A percentile compares a stretch with the other conserved stretches of the same genome.
Evolutionary conservation across 37 sponge, comb jelly and placozoan species (phyloP).

Genomic region (Spongia lamella): DNA sequence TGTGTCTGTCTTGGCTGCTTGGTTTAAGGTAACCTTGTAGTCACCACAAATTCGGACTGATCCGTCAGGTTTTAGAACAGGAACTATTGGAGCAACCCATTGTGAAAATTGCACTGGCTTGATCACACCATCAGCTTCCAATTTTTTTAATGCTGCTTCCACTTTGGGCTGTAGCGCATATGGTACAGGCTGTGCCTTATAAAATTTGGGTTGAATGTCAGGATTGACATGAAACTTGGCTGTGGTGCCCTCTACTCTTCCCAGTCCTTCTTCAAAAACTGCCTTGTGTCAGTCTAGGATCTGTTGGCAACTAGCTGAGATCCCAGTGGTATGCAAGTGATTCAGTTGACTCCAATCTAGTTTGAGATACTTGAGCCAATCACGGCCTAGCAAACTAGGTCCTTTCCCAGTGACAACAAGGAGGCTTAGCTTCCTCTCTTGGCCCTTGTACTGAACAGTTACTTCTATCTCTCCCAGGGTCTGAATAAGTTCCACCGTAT

Average conservation of each 20-base stretch:
- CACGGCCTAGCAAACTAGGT: constrained; percentile 21
- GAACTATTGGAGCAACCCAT: constrained; percentile 45
- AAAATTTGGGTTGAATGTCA: constrained; percentile 9
- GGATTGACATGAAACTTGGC: constrained; percentile 21
- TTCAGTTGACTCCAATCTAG: constrained; percentile 27
- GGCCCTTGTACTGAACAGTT: not conserved
- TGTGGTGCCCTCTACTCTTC: not conserved
- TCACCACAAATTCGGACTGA: constrained; percentile 33
- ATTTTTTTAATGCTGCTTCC: constrained; percentile 3
- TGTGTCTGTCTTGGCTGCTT: constrained; percentile 9
- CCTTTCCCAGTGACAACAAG: constrained; percentile 26
- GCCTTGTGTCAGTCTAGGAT: not conserved
- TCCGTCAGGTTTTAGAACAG: constrained; percentile 22
- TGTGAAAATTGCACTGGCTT: constrained; percentile 7
- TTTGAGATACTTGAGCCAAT: constrained; percentile 20
- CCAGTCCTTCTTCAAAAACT: constrained; percentile 9
- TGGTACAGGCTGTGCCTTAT: constrained; percentile 23
- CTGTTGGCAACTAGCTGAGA: not conserved
- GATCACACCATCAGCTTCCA: constrained; percentile 18
- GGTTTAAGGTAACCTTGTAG: constrained; percentile 42
- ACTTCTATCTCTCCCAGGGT: constrained; percentile 19
- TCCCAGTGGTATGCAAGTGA: not conserved
- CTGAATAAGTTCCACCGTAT: constrained; percentile 14
- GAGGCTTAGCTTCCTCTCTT: constrained; percentile 7
- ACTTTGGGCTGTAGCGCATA: constrained; percentile 22